Percentiles rank a stretch among this genome's conserved stretches.
These are phyloP conservation scores for Trididemnum clinides DNA, from an alignment of 23 tunicate genomes.

Conservation along the genomic window DNA sequence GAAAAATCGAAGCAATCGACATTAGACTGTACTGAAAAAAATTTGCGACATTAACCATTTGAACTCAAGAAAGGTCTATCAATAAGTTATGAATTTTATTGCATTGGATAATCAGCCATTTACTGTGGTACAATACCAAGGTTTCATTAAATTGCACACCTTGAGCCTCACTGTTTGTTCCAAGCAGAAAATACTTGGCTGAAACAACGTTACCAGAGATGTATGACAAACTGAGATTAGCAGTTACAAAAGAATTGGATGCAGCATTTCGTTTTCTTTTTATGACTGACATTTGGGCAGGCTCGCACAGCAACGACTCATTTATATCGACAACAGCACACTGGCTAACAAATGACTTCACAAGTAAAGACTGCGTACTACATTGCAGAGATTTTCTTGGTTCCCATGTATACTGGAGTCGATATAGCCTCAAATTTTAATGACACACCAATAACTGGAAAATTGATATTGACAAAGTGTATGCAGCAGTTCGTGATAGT, in stretches of 20 bases:
- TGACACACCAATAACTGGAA: not conserved
- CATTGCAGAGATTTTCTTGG: not conserved
- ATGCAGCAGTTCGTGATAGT: not conserved
- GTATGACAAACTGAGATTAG: not conserved
- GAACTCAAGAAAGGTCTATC: not conserved
- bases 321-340: not conserved
- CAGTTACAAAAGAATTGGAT: not conserved
- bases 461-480: not conserved
- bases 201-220: not conserved
- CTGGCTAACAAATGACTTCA: not conserved
- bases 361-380: not conserved
- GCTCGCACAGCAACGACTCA: slow-evolving; percentile 1
- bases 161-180: not conserved
- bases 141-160: slow-evolving; percentile 13
- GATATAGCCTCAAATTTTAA: not conserved
- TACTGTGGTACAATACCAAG: not conserved
- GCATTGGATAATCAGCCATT: slow-evolving; percentile 7
- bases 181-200: not conserved
- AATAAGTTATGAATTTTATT: not conserved
- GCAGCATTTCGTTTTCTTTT: not conserved
- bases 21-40: not conserved
- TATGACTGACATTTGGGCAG: not conserved
- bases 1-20: not conserved
- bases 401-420: not conserved
- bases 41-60: not conserved